Evolutionary conservation across 1,140 invertebrate species (phyloP), one percentile per base, ranked within the genome.

Genomic region (Antheraea mylitta): DNA sequence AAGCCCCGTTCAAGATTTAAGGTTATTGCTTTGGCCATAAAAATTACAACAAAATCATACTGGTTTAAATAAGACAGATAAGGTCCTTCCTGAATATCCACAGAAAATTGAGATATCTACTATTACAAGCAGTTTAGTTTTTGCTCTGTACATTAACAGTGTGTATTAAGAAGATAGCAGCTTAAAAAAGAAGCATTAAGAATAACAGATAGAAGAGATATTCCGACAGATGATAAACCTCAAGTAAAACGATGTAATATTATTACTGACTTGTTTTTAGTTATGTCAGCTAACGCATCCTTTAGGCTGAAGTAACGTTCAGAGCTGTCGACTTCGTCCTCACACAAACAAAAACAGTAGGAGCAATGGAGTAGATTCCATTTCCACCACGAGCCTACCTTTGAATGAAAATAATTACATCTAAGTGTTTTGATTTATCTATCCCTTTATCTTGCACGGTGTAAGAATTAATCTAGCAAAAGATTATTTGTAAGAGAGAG

Each of bases 291-390:
- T 5, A 93, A 80, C 0, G 94, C 93, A 59, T 95, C 93, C 66
- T 94, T 89, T 68, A 98, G 91, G 87, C 96, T 98, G 85, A 98
- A 95, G 86, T 96, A 97, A 72, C 97, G 94, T 82, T 98, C 95
- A 6, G 96, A 96, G 67, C 91, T 92, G 0, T 92, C 67, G 36
- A 94, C 94, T 68, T 94, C 91, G 82, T 97, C 97, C 83, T 98
- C 97, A 84, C 97, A 98, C 37, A 96, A 92, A 80, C 97, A 98
- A 79, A 98, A 95, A 84, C 97, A 98, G 83, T 98, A 98, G 22
- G 96, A 97, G 89, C 97, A 98, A 84, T 98, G 97, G 94, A 95
- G 96, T 72, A 97, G 95, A 0, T 96, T 79, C 93, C 95, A 94
- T 30, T 95, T 93, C 97, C 97, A 98, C 96, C 97, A 98, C 72